A percentile compares a stretch with the other conserved stretches of the same genome.
These are phyloP conservation scores for Theonella swinhoei DNA, from an alignment of 37 sponge, comb jelly and placozoan genomes.

Conservation along the genomic window DNA sequence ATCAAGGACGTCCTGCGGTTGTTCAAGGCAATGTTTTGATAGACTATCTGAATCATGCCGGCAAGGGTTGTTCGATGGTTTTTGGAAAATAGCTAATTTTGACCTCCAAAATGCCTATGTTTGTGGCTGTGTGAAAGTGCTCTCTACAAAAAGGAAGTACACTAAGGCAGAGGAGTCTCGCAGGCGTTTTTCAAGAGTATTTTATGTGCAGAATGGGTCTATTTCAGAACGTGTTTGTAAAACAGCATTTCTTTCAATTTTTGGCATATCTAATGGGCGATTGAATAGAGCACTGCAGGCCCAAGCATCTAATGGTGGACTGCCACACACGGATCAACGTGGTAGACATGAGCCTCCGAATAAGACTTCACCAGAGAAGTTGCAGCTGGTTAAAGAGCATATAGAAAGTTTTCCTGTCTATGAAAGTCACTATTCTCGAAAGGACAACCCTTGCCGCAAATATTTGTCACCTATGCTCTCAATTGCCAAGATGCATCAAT, in stretches of 20 bases:
- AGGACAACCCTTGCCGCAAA: slow-evolving; percentile 27
- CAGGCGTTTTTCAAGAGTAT: neutral
- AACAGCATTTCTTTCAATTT: slow-evolving; percentile 7
- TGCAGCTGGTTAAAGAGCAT: slow-evolving; percentile 25
- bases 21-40: neutral
- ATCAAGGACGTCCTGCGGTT: neutral
- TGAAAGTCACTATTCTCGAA: slow-evolving; percentile 48
- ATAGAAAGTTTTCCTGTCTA: slow-evolving; percentile 36
- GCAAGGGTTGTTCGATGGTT: neutral
- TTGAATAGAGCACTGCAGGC: slow-evolving; percentile 5
- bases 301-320: slow-evolving; percentile 1
- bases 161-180: neutral
- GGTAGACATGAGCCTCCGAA: slow-evolving; percentile 8
- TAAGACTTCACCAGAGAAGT: slow-evolving; percentile 1
- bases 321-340: neutral
- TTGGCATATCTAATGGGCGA: slow-evolving; percentile 16
- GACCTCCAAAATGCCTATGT: neutral
- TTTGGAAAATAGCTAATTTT: neutral
- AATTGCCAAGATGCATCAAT: slow-evolving; percentile 27
- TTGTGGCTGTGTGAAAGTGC: slow-evolving; percentile 5
- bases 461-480: slow-evolving; percentile 4
- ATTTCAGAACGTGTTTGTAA: slow-evolving; percentile 28
- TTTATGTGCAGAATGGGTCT: neutral
- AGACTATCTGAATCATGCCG: neutral
- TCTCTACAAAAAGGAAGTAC: neutral